Conservation (phyloP, 2,113 vertebrate species). For the Pomatorhinus ruficollis region DNA sequence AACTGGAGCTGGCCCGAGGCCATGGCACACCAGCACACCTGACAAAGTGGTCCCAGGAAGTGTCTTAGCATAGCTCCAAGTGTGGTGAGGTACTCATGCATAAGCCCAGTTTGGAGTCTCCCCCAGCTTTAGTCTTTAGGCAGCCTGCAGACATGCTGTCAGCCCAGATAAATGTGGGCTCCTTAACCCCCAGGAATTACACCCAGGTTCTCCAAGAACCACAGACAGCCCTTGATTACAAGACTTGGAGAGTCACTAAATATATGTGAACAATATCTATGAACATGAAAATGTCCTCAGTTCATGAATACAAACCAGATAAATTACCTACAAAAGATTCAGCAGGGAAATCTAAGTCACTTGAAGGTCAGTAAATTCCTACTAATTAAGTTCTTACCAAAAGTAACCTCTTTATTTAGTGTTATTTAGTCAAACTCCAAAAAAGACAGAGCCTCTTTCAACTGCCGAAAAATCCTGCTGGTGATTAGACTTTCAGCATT, state of each 20-base stretch:
- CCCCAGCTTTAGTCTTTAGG: background rate
- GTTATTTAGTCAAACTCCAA: background rate
- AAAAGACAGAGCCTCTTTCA: background rate
- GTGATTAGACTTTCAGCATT: background rate
- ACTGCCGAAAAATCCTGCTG: background rate
- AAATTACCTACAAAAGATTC: background rate
- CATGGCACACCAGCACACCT: background rate
- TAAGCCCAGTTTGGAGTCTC: background rate
- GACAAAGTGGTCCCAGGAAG: background rate
- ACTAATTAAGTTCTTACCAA: background rate
- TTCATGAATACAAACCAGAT: background rate
- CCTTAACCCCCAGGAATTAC: background rate
- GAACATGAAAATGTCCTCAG: background rate
- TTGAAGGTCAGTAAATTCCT: background rate
- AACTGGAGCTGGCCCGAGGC: background rate
- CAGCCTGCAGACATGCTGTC: background rate
- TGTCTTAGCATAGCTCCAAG: background rate
- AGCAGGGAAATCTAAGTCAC: background rate
- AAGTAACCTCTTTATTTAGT: background rate
- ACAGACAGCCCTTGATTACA: background rate
- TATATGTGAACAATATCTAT: background rate
- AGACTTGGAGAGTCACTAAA: background rate
- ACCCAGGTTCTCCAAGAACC: background rate
- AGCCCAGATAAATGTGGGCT: background rate
- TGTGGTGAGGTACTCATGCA: background rate